Evolutionary conservation across 2,888 invertebrate species (phyloP).

Genomic region (Frankliniella intonsa): DNA sequence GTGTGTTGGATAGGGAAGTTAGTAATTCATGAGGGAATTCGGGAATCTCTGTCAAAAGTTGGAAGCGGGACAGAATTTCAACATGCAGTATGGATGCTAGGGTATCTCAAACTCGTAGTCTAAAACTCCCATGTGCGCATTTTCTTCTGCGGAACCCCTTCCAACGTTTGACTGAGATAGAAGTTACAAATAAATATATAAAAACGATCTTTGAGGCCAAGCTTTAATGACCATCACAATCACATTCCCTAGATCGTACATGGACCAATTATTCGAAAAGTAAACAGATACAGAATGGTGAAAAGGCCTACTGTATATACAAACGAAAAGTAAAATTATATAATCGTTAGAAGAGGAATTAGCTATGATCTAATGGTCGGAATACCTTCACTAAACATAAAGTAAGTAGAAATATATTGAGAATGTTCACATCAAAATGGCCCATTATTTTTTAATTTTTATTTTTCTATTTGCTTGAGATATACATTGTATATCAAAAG

Average conservation of each 20-base stretch:
- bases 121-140: no score
- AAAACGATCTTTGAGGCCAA: constrained; percentile 19
- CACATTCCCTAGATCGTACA: constrained; percentile 22
- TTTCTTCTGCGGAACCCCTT: background rate
- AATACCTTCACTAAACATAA: constrained; percentile 11
- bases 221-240: constrained; percentile 26
- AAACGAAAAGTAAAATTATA: constrained; percentile 18
- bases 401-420: constrained; percentile 11
- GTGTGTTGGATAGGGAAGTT: background rate
- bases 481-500: background rate
- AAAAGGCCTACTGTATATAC: constrained; percentile 4
- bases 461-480: constrained; percentile 4
- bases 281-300: constrained; percentile 11
- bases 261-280: constrained; percentile 14
- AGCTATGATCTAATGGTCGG: constrained; percentile 12
- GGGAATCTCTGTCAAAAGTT: constrained; percentile 5
- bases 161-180: constrained; percentile 12
- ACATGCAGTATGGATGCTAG: no score
- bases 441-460: background rate
- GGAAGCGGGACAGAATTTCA: background rate
- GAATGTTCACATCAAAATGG: constrained; percentile 23
- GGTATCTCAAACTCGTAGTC: no score
- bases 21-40: background rate
- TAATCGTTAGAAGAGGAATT: constrained; percentile 8
- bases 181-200: constrained; percentile 16